phyloP scores from a whole-genome alignment of 2,113 vertebrate species.

The Rhombomys opimus region DNA sequence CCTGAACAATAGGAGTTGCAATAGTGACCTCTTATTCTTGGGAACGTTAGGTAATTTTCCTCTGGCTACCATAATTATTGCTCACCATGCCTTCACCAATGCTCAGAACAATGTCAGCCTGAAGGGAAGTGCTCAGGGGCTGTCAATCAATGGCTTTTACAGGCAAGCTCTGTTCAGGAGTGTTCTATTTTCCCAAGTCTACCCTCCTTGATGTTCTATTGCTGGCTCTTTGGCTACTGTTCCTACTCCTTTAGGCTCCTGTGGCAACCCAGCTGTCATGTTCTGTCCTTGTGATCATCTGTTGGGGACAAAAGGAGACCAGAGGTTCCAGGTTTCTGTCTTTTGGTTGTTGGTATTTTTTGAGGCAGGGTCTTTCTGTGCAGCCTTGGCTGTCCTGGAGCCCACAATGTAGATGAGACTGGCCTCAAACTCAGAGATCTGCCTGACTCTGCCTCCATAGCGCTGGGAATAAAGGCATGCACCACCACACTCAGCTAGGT shows the following conservation, averaged over 20 bases:
- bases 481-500: background rate
- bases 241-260: background rate
- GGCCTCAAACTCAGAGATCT: background rate
- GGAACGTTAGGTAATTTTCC: background rate
- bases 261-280: background rate
- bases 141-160: background rate
- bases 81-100: background rate
- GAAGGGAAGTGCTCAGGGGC: background rate
- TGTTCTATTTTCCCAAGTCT: background rate
- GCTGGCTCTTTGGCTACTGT: background rate
- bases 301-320: background rate
- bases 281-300: background rate
- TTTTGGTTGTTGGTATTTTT: background rate
- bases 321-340: background rate
- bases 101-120: background rate
- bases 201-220: background rate
- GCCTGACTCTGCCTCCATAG: background rate
- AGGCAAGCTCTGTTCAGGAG: background rate
- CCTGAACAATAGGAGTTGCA: background rate
- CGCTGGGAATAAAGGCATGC: background rate
- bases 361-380: background rate
- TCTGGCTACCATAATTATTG: background rate
- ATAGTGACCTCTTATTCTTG: conserved; percentile 27
- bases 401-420: background rate
- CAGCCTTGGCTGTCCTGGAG: background rate